phyloP scores from a whole-genome alignment of 2,797 vertebrate species.

The Clamator glandarius region DNA sequence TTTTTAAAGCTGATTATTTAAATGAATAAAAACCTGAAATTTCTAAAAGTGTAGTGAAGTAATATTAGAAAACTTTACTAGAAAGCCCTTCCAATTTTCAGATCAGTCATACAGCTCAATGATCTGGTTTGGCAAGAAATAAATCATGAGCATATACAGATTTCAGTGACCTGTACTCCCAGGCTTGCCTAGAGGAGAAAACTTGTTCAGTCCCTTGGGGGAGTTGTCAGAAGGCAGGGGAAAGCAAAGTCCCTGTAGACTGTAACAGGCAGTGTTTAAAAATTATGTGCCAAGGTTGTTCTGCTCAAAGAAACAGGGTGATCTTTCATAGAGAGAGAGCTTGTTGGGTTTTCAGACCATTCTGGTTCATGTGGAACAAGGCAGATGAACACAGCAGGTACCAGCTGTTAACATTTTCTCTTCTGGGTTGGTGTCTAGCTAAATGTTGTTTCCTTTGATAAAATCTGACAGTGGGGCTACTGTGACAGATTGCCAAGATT shows the following conservation, averaged over 20 bases:
- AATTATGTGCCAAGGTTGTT: neutral
- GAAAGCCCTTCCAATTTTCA: neutral
- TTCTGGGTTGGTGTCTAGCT: neutral
- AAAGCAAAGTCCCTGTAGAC: neutral
- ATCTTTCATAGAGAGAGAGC: neutral
- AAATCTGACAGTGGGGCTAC: neutral
- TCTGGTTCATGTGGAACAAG: neutral
- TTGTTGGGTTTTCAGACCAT: neutral
- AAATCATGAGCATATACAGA: neutral
- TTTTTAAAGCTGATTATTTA: neutral
- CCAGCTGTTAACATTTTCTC: neutral
- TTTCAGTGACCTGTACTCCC: neutral
- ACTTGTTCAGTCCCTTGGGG: neutral
- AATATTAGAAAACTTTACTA: neutral
- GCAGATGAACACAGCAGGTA: too few relatives aligned
- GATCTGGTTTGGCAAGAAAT: neutral
- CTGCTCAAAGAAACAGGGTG: neutral
- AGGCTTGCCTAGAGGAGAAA: neutral
- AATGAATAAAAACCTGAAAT: neutral
- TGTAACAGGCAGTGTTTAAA: neutral
- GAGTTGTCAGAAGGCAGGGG: neutral
- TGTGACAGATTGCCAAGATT: neutral
- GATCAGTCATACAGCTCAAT: neutral
- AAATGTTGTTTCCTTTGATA: neutral
- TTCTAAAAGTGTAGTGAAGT: neutral